Evolutionary conservation across 2,888 invertebrate species (phyloP), one percentile per base, ranked within the genome.

Genomic region (Melieria picta): DNA sequence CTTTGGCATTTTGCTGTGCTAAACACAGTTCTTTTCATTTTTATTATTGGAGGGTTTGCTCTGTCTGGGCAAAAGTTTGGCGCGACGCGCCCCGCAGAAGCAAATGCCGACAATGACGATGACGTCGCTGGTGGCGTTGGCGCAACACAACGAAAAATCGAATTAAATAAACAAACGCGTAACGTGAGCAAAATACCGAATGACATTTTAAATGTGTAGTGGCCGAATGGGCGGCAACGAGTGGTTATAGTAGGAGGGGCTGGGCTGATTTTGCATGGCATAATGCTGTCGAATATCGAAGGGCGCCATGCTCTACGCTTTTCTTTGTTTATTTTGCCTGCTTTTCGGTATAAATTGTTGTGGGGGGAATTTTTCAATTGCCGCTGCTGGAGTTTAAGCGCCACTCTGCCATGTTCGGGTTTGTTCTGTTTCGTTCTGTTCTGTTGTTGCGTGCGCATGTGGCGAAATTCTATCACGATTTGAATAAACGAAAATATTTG

Each of bases 121-220:
- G 30, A 30, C 30, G 30, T 30, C 30, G 30, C 30, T 30, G 13
- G 7, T 3, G 46, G 7, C 10, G 43, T 46, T 57, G 47, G 65
- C 46, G 56, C 13, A 13, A 65, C 30, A 30, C 30, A 30, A 16
- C 56, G 45, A 74, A 69, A 81, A 85, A 85, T 85, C 85, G 85
- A 85, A 85, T 85, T 85, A 85, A 85, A 85, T 85, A 85, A 86
- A 85, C 85, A 85, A 85, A 85, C 83, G 84, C 83, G 81, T 83
- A 85, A 85, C 85, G 86, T 85, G 85, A 83, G 80, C 76, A 74
- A 84, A 86, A 82, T 86, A 78, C 79, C 74, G 80, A 85, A 79
- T 78, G 76, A 78, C 71, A 74, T 76, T 78, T 76, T 74, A 75
- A 79, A 75, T 74, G 72, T 72, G 74, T 30, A 30, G 30, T 30